phyloP scores from a whole-genome alignment of 2,113 vertebrate genomes.

The Pleuronectes platessa region DNA sequence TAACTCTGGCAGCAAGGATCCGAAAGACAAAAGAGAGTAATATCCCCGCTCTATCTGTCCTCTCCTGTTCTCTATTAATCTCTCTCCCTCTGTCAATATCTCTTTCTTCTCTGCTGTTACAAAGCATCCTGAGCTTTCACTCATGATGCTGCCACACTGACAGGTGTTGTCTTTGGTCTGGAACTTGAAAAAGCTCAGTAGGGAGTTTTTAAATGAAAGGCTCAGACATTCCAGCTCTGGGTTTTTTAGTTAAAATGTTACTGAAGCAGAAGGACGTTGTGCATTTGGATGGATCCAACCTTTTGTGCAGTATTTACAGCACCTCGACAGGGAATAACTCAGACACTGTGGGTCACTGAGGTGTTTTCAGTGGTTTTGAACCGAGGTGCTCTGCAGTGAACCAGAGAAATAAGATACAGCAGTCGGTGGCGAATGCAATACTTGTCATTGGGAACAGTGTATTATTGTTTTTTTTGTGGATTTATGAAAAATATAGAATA shows the following conservation, averaged over 20 bases:
- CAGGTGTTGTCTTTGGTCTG: not conserved
- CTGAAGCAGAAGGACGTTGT: not conserved
- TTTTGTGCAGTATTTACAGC: not conserved
- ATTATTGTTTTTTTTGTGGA: not conserved
- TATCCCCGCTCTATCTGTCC: conserved; percentile 40
- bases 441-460: not conserved
- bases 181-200: not conserved
- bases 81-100: conserved; percentile 23
- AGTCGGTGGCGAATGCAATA: not conserved
- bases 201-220: not conserved
- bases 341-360: not conserved
- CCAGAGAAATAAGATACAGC: not conserved
- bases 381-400: not conserved
- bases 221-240: not conserved
- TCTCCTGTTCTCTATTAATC: conserved; percentile 41
- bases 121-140: conserved; percentile 21
- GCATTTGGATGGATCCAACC: not conserved
- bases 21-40: conserved; percentile 59
- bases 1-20: conserved; percentile 39
- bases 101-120: conserved; percentile 7
- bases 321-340: not conserved
- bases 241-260: not conserved
- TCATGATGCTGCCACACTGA: conserved; percentile 2
- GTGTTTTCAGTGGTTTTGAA: not conserved
- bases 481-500: not conserved